phyloP scores from a whole-genome alignment of 2,797 vertebrate species.

The Halcyon smyrnensis region DNA sequence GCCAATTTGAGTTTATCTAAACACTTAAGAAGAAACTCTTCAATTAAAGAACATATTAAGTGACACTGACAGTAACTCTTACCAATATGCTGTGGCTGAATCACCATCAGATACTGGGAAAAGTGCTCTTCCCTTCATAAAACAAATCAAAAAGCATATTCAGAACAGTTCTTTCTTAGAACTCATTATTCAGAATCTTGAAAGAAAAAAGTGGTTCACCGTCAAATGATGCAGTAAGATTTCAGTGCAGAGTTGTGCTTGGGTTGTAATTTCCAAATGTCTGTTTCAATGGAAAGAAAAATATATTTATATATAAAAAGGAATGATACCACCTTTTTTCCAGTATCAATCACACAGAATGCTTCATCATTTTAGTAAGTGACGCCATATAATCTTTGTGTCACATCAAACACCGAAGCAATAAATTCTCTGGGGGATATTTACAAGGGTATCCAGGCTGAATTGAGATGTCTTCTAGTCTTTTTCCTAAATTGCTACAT shows the following conservation, averaged over 20 bases:
- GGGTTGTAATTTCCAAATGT: neutral
- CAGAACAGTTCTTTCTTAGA: neutral
- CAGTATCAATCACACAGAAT: neutral
- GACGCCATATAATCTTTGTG: neutral
- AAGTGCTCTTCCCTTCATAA: neutral
- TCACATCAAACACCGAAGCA: constrained; percentile 4
- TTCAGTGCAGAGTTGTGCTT: neutral
- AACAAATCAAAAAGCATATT: neutral
- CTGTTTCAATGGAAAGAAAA: neutral
- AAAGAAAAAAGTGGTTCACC: neutral
- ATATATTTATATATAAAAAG: neutral
- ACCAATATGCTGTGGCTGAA: neutral
- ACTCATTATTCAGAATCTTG: neutral
- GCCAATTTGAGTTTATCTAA: constrained; percentile 47
- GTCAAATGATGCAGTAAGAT: neutral
- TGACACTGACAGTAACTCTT: neutral
- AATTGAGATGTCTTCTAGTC: constrained; percentile 32
- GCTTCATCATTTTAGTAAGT: constrained; percentile 9
- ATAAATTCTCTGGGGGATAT: neutral
- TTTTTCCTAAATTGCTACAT: constrained; percentile 56
- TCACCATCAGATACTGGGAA: neutral
- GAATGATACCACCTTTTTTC: neutral
- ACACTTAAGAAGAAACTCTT: constrained; percentile 18
- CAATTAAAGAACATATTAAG: neutral
- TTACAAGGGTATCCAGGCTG: constrained; percentile 19